phyloP scores from a whole-genome alignment of 1,140 invertebrate species.

The Arctopsyche grandis region DNA sequence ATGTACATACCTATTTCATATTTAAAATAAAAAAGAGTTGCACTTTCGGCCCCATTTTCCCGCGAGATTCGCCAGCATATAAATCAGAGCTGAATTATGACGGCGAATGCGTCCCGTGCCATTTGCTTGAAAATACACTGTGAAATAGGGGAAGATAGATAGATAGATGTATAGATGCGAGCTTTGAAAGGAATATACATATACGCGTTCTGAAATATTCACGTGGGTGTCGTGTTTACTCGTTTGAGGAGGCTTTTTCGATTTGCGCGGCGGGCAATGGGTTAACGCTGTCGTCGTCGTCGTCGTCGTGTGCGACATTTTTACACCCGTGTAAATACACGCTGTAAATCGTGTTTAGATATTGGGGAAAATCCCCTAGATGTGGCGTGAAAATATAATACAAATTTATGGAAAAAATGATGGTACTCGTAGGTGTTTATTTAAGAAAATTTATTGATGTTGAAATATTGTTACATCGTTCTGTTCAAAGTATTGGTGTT shows the following conservation, averaged over 20 bases:
- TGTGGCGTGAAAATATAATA: background rate
- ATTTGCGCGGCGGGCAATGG: background rate
- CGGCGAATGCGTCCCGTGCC: background rate
- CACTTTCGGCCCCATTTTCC: no score
- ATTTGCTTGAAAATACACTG: no score
- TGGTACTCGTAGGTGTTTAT: background rate
- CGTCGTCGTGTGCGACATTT: background rate
- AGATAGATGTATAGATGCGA: no score
- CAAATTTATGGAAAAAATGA: background rate
- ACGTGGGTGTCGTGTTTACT: background rate
- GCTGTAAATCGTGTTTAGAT: conserved; percentile 16
- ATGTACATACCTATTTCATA: no score
- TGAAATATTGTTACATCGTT: background rate
- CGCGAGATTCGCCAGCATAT: background rate
- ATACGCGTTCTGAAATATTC: background rate
- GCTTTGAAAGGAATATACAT: no score
- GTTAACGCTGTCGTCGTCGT: no score
- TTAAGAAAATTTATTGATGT: conserved; percentile 30
- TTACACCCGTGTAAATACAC: conserved; percentile 8
- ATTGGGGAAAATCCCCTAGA: background rate
- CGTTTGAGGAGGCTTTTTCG: background rate
- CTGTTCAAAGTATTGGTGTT: conserved; percentile 4
- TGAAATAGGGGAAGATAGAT: no score
- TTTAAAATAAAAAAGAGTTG: no score
- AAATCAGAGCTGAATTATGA: conserved; percentile 22